These are phyloP conservation scores for Rhabdornis inornatus DNA, from an alignment of 2,113 vertebrate genomes.

Conservation along the genomic window DNA sequence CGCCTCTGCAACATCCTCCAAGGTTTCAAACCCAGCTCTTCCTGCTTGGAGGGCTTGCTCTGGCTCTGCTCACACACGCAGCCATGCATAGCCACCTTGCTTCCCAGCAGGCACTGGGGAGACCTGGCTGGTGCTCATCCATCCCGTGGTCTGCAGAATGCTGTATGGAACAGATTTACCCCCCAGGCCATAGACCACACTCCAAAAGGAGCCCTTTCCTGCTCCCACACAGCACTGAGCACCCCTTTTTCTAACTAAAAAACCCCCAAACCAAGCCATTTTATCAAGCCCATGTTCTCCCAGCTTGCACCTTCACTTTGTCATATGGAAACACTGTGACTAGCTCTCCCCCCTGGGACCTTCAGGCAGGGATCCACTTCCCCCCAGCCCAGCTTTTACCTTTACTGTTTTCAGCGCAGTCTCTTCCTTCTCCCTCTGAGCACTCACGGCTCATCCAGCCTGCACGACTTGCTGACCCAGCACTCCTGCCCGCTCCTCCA, in stretches of 20 bases:
- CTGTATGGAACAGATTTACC: fast-evolving
- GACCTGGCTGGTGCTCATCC: neutral
- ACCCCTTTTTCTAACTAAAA: neutral
- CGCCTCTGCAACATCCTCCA: neutral
- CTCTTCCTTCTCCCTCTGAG: neutral
- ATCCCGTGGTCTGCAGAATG: neutral
- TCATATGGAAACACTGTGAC: fast-evolving
- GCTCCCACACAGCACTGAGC: neutral
- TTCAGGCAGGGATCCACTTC: neutral
- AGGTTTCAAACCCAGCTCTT: neutral
- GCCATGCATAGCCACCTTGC: fast-evolving
- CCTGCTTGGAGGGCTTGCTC: neutral
- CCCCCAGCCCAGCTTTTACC: neutral
- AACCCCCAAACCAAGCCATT: neutral
- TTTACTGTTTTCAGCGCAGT: neutral
- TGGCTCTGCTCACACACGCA: neutral
- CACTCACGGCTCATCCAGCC: neutral
- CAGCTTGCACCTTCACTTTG: neutral
- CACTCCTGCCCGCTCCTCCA: constrained; percentile 26
- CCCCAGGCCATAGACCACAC: neutral
- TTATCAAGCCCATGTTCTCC: neutral
- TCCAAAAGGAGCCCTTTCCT: neutral
- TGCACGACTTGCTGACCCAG: constrained; percentile 49
- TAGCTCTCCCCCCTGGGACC: neutral
- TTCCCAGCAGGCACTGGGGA: neutral